Evolutionary conservation across 2,113 vertebrate species (phyloP).

Genomic region (Odocoileus hemionus): DNA sequence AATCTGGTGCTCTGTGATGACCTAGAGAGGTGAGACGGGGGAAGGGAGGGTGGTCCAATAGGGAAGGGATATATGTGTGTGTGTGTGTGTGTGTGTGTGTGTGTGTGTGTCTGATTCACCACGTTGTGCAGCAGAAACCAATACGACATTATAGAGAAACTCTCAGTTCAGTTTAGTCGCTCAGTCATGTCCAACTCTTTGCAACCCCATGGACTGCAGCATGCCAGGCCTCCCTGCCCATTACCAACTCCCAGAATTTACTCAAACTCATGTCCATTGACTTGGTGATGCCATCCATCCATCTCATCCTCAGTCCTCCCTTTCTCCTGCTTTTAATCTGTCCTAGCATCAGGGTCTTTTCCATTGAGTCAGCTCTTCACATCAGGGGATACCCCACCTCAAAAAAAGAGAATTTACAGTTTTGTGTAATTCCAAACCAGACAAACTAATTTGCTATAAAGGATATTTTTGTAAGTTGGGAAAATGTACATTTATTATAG

Average conservation of each 20-base stretch:
- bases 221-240: background rate
- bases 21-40: background rate
- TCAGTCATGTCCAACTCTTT: background rate
- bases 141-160: background rate
- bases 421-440: background rate
- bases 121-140: background rate
- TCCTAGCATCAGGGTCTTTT: background rate
- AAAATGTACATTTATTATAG: background rate
- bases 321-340: background rate
- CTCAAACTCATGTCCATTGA: background rate
- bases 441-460: background rate
- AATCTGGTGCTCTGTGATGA: background rate
- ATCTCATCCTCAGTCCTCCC: background rate
- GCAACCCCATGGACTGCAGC: background rate
- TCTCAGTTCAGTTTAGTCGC: background rate
- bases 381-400: background rate
- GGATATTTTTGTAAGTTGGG: background rate
- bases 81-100: background rate
- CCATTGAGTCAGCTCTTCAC: background rate
- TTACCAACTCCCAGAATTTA: background rate
- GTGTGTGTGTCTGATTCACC: background rate
- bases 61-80: background rate
- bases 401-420: background rate
- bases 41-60: background rate
- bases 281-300: background rate